Evolutionary conservation across 1,140 invertebrate genomes (phyloP).

Genomic region (Eumaeus atala): DNA sequence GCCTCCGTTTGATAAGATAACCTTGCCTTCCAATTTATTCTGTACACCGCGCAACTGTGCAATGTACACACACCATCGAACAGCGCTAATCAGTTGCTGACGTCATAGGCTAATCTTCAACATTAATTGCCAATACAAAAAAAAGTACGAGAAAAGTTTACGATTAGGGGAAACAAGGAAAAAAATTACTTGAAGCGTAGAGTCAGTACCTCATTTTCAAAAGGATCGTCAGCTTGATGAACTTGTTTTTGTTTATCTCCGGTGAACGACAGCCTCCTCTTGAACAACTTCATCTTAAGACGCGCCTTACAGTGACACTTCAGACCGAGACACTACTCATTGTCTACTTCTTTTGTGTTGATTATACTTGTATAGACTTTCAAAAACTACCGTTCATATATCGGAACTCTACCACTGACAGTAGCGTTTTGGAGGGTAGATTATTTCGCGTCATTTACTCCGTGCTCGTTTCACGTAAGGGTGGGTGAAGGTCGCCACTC

Average conservation of each 20-base stretch:
- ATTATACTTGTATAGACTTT: too few relatives aligned
- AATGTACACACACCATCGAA: constrained; percentile 31
- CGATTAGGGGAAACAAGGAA: background rate
- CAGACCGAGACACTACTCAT: too few relatives aligned
- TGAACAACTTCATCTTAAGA: constrained; percentile 67
- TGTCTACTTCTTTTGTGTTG: too few relatives aligned
- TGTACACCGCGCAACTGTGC: constrained; percentile 23
- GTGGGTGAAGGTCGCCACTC: constrained; percentile 17
- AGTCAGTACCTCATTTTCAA: constrained; percentile 59
- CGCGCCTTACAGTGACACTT: constrained; percentile 21
- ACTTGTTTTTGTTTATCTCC: constrained; percentile 66
- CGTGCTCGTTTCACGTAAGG: constrained; percentile 24
- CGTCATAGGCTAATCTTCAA: constrained; percentile 11
- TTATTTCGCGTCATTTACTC: constrained; percentile 36
- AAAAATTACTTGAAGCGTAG: too few relatives aligned
- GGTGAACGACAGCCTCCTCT: constrained; percentile 67
- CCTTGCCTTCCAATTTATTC: constrained; percentile 70
- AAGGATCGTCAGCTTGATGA: constrained; percentile 57
- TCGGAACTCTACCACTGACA: constrained; percentile 13
- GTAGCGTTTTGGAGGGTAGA: constrained; percentile 24
- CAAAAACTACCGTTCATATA: background rate
- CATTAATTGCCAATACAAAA: background rate
- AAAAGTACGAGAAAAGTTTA: too few relatives aligned
- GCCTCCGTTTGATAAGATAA: constrained; percentile 67
- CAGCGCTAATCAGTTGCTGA: constrained; percentile 40